Conservation (phyloP, 2,888 invertebrate species). For the Empis stercorea region DNA sequence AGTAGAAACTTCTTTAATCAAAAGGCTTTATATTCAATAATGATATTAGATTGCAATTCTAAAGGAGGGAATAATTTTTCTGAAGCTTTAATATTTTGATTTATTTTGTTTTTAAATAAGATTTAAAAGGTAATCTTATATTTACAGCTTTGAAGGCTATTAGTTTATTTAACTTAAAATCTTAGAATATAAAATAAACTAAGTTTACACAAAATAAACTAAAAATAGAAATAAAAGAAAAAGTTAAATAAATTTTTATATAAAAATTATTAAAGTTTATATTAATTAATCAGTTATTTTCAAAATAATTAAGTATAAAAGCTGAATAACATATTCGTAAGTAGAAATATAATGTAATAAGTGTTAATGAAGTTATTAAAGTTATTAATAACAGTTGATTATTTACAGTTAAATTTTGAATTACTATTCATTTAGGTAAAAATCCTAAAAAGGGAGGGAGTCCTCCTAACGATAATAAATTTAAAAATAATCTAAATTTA, state of each 20-base stretch:
- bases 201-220: conserved; percentile 23
- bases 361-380: conserved; percentile 40
- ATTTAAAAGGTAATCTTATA: conserved; percentile 42
- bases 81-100: conserved; percentile 6
- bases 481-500: conserved; percentile 41
- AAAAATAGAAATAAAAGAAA: conserved; percentile 21
- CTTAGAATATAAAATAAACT: conserved; percentile 27
- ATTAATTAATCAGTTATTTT: conserved; percentile 36
- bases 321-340: conserved; percentile 40
- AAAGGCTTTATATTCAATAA: conserved; percentile 26
- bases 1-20: background rate
- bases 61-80: conserved; percentile 32
- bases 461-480: conserved; percentile 44
- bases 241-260: conserved; percentile 19
- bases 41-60: conserved; percentile 53
- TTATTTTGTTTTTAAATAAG: conserved; percentile 33
- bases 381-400: conserved; percentile 36
- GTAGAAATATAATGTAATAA: conserved; percentile 45
- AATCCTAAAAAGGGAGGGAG: conserved; percentile 49
- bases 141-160: conserved; percentile 50
- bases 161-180: conserved; percentile 49
- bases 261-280: conserved; percentile 29
- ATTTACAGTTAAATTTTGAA: conserved; percentile 40
- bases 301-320: conserved; percentile 38
- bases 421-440: conserved; percentile 46